Percentiles rank a stretch among this genome's conserved stretches.
Conservation (phyloP, 2,797 vertebrate genomes). For the Lophius americanus region DNA sequence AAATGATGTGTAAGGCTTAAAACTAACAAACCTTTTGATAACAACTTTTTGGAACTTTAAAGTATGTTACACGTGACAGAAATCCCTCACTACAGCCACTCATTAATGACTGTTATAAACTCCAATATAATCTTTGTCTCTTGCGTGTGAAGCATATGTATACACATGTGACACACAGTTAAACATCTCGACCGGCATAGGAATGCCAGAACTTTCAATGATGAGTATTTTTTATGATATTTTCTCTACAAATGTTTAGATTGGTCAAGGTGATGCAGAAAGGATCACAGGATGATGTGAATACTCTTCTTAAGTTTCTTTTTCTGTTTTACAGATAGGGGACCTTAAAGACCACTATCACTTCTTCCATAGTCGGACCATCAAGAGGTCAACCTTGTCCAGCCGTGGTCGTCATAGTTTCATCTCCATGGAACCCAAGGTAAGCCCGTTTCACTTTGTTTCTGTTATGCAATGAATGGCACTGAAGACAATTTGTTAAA, state of each 20-base stretch:
- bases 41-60: too few relatives aligned
- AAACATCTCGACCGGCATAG: too few relatives aligned
- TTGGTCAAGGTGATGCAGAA: neutral
- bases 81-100: neutral
- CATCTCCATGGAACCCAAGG: slow-evolving; percentile 99
- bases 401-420: slow-evolving; percentile 97
- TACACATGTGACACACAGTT: too few relatives aligned
- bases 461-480: neutral
- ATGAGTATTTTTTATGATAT: neutral
- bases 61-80: too few relatives aligned
- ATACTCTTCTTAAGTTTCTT: slow-evolving; percentile 1
- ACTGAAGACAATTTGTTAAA: neutral
- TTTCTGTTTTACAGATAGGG: slow-evolving; percentile 88
- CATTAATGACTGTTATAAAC: neutral
- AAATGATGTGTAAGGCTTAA: too few relatives aligned
- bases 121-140: too few relatives aligned
- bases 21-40: too few relatives aligned
- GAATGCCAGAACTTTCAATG: too few relatives aligned
- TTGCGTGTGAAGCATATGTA: too few relatives aligned
- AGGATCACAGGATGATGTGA: neutral
- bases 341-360: slow-evolving; percentile 98
- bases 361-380: slow-evolving; percentile 98
- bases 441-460: slow-evolving; percentile 73
- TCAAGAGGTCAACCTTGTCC: slow-evolving; percentile 96
- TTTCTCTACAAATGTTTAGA: neutral